A percentile compares a stretch with the other conserved stretches of the same genome.
Evolutionary conservation across 2,113 vertebrate genomes (phyloP).

Genomic region (Alces alces): DNA sequence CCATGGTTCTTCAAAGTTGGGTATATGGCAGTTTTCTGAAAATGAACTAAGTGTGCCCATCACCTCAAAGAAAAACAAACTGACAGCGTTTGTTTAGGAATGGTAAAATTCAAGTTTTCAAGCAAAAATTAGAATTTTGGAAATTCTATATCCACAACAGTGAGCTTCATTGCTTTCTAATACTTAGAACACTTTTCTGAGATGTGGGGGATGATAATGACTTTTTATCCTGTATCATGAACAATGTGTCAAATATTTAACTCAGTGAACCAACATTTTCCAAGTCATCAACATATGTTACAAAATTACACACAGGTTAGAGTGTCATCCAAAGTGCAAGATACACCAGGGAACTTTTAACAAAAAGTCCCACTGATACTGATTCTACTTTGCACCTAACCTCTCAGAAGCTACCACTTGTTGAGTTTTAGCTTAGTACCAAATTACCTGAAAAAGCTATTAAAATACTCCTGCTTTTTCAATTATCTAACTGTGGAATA

Average conservation of each 20-base stretch:
- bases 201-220: neutral
- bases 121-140: neutral
- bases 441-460: conserved; percentile 9
- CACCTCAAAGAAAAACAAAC: neutral
- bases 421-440: neutral
- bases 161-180: neutral
- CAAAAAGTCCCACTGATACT: neutral
- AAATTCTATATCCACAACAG: neutral
- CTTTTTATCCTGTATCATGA: neutral
- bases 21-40: neutral
- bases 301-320: neutral
- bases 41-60: neutral
- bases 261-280: neutral
- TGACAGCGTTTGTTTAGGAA: neutral
- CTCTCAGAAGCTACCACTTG: neutral
- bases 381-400: neutral
- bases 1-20: neutral
- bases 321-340: neutral
- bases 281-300: neutral
- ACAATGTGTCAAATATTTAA: neutral
- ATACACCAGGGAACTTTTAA: neutral
- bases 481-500: neutral
- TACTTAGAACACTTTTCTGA: neutral
- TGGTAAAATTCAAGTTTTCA: conserved; percentile 31
- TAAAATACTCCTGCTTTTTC: neutral